Conservation (phyloP, 2,113 vertebrate species). For the Bufo bufo region DNA sequence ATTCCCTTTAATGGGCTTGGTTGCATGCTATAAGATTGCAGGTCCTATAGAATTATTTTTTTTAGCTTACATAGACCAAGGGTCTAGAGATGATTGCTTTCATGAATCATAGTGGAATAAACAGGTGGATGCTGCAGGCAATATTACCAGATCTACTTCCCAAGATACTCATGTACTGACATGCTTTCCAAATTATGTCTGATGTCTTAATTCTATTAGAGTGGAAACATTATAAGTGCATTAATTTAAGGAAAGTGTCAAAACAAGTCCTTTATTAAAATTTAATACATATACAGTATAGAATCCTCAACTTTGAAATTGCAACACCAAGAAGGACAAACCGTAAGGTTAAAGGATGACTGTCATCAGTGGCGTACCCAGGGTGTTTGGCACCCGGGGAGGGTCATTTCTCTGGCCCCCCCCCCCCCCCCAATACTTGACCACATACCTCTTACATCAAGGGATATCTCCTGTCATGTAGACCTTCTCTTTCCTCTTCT, state of each 20-base stretch:
- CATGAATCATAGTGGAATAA: constrained; percentile 16
- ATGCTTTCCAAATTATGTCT: neutral
- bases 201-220: constrained; percentile 23
- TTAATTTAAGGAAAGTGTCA: neutral
- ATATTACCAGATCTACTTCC: constrained; percentile 19
- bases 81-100: neutral
- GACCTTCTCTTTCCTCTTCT: too few species aligned
- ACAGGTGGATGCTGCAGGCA: constrained; percentile 23
- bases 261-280: neutral
- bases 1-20: neutral
- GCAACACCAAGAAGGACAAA: too few species aligned
- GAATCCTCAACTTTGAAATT: too few species aligned
- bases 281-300: neutral
- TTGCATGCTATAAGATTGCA: neutral
- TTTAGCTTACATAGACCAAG: neutral
- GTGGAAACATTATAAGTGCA: neutral
- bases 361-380: too few species aligned
- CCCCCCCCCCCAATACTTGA: too few species aligned
- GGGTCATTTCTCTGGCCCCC: too few species aligned
- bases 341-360: too few species aligned
- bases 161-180: neutral
- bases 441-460: too few species aligned
- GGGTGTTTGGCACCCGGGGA: too few species aligned
- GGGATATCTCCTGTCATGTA: too few species aligned
- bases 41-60: neutral